These are phyloP conservation scores for Urocynchramus pylzowi DNA, from an alignment of 2,113 vertebrate species.

Conservation along the genomic window DNA sequence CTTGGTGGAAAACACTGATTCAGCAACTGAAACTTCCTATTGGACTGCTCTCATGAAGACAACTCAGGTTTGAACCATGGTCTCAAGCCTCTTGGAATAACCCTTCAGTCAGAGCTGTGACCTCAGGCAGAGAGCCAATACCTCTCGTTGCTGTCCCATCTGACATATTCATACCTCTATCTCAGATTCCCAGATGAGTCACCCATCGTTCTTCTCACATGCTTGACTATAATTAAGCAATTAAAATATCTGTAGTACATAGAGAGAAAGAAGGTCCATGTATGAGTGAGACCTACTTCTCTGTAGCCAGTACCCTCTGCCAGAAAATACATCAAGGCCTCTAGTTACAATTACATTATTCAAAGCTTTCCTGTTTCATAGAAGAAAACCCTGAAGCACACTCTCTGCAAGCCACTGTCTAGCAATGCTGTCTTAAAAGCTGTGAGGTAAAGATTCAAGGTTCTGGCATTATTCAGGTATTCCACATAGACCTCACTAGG, in stretches of 20 bases:
- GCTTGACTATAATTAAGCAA: neutral
- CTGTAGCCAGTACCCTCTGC: neutral
- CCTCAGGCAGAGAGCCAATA: neutral
- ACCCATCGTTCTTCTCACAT: accelerated
- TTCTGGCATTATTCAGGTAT: neutral
- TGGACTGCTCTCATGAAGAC: neutral
- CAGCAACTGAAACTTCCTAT: neutral
- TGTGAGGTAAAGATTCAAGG: neutral
- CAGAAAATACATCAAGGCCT: neutral
- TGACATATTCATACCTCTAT: neutral
- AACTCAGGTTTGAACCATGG: neutral
- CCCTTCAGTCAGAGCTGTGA: neutral
- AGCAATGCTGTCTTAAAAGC: neutral
- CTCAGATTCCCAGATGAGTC: neutral
- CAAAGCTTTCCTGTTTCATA: neutral
- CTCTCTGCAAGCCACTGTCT: neutral
- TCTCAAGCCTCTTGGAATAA: neutral
- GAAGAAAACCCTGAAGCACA: neutral
- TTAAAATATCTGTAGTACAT: neutral
- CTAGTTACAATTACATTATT: neutral
- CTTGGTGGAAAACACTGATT: neutral
- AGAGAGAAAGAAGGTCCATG: neutral
- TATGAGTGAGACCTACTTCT: neutral
- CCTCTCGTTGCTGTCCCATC: neutral
- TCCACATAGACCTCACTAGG: neutral